A percentile compares a stretch with the other conserved stretches of the same genome.
phyloP scores from a whole-genome alignment of 2,888 invertebrate genomes.

The Acronicta aceris region DNA sequence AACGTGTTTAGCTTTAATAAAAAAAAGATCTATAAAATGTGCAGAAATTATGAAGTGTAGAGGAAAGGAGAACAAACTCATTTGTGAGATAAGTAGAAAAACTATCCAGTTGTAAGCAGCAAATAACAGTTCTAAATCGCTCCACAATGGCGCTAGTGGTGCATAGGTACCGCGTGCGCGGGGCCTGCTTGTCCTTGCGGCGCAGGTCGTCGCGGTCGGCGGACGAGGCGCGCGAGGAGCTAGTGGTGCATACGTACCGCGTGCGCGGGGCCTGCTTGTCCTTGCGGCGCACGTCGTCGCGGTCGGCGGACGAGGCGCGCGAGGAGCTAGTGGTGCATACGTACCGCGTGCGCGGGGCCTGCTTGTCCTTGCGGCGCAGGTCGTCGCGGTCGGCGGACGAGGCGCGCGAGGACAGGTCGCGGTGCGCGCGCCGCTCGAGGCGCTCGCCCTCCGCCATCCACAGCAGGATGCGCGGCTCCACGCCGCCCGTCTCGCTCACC shows the following conservation, averaged over 20 bases:
- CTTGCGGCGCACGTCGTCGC: conserved; percentile 67
- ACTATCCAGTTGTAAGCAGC: too few relatives aligned
- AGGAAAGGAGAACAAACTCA: too few relatives aligned
- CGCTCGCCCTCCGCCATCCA: conserved; percentile 76
- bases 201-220: conserved; percentile 70
- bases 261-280: conserved; percentile 52
- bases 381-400: conserved; percentile 73
- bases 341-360: conserved; percentile 27
- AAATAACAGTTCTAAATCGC: too few relatives aligned
- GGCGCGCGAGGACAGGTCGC: conserved; percentile 61
- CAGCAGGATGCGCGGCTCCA: conserved; percentile 78
- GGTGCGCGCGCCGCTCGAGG: conserved; percentile 38
- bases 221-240: conserved; percentile 56
- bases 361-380: conserved; percentile 62
- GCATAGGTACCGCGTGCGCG: conserved; percentile 20
- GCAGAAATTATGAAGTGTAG: too few relatives aligned
- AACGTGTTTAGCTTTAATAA: too few relatives aligned
- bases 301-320: conserved; percentile 71
- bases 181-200: conserved; percentile 59
- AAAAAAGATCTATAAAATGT: too few relatives aligned
- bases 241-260: too few relatives aligned
- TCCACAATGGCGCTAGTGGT: too few relatives aligned
- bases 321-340: neutral
- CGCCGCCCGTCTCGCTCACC: conserved; percentile 87
- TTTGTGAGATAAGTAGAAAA: too few relatives aligned